Percentiles rank a stretch among this genome's conserved stretches.
phyloP scores from a whole-genome alignment of 2,113 vertebrate genomes.

The Chinchilla lanigera region DNA sequence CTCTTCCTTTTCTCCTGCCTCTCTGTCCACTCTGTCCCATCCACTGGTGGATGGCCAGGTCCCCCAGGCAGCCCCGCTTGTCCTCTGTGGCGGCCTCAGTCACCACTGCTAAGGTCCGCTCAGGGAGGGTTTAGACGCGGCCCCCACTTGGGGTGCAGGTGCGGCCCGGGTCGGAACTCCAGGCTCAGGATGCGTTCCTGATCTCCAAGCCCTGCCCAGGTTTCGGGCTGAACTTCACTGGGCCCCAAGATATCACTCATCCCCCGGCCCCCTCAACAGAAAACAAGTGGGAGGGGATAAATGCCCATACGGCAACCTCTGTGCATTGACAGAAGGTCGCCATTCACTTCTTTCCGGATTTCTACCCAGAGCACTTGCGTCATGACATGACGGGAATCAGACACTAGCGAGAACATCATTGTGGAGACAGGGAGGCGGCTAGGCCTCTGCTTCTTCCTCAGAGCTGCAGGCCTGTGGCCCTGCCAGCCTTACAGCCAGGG shows the following conservation, averaged over 20 bases:
- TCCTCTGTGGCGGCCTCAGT: not conserved
- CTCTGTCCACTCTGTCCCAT: too few species aligned
- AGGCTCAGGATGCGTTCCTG: not conserved
- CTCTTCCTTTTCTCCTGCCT: not conserved
- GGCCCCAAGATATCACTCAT: not conserved
- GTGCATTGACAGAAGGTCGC: fast-evolving
- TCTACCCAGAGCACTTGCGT: fast-evolving
- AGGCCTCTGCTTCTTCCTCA: not conserved
- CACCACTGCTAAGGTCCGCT: fast-evolving
- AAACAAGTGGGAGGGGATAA: not conserved
- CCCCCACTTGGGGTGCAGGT: not conserved
- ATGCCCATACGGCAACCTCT: fast-evolving
- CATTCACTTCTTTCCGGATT: fast-evolving
- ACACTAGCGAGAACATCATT: fast-evolving
- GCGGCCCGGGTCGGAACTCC: not conserved
- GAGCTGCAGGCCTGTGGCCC: not conserved
- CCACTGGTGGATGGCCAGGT: not conserved
- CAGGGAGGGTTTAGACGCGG: not conserved
- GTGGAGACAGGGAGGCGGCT: not conserved
- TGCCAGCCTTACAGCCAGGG: fast-evolving
- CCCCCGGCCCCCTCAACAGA: not conserved
- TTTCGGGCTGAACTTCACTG: not conserved
- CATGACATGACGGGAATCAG: fast-evolving
- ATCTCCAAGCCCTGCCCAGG: not conserved
- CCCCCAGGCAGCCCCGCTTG: too few species aligned